These are phyloP conservation scores for Hippocampus mohnikei DNA, from an alignment of 2,113 vertebrate genomes.

Conservation along the genomic window DNA sequence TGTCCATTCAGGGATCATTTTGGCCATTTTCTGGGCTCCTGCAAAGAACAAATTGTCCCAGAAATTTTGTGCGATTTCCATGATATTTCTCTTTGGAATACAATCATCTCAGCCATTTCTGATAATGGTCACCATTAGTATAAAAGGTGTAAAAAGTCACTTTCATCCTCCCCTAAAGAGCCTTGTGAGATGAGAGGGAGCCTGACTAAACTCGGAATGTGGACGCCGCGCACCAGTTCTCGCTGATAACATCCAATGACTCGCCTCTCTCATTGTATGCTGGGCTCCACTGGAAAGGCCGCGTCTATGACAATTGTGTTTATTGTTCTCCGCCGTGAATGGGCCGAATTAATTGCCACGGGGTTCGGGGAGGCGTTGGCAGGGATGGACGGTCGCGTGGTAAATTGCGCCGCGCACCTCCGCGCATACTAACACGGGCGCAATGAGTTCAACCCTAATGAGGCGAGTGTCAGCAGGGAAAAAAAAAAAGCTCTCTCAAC, in stretches of 20 bases:
- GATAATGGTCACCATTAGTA: conserved; percentile 52
- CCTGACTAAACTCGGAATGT: conserved; percentile 25
- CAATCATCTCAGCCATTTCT: neutral
- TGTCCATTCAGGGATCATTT: neutral
- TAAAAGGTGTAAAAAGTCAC: conserved; percentile 25
- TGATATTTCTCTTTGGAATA: neutral
- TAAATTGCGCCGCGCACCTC: conserved; percentile 31
- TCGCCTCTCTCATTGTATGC: conserved; percentile 46
- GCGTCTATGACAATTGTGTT: conserved; percentile 53
- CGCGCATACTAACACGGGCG: conserved; percentile 44
- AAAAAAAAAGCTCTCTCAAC: conserved; percentile 14
- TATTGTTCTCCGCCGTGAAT: conserved; percentile 58
- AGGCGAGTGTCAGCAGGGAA: conserved; percentile 30
- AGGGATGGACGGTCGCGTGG: conserved; percentile 51
- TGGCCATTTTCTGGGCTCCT: neutral
- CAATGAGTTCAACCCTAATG: conserved; percentile 45
- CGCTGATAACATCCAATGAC: conserved; percentile 43
- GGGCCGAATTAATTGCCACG: conserved; percentile 57
- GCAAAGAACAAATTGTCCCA: neutral
- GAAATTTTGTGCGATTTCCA: neutral
- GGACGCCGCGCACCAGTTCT: conserved; percentile 43
- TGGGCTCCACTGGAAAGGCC: conserved; percentile 37
- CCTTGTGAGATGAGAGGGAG: conserved; percentile 16
- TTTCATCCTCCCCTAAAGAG: conserved; percentile 12
- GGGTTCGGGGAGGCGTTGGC: conserved; percentile 18